Percentiles rank a stretch among this genome's conserved stretches.
Conservation (phyloP, 30 jellyfish, hydroid and myxozoan species). For the Chironex yamaguchii region DNA sequence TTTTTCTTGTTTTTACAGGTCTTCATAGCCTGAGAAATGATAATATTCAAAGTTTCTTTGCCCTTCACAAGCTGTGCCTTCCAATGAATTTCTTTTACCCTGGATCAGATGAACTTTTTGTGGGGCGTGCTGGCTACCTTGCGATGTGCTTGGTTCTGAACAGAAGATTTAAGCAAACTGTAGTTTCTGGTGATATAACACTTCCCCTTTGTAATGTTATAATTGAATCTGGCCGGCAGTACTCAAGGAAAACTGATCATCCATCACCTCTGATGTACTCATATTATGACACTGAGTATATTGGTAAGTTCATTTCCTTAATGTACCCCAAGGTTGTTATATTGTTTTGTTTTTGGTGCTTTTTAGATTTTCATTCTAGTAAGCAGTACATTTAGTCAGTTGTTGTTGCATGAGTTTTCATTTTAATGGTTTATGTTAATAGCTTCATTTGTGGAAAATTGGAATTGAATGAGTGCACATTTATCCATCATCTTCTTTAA, state of each 20-base stretch:
- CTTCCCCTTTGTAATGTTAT: constrained; percentile 79
- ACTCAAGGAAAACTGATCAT: constrained; percentile 64
- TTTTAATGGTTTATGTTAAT: no score
- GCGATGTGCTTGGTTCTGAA: constrained; percentile 84
- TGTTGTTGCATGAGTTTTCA: no score
- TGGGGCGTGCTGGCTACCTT: constrained; percentile 98
- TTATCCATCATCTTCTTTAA: no score
- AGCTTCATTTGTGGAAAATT: no score
- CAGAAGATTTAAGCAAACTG: constrained; percentile 66
- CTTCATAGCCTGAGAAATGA: constrained; percentile 79
- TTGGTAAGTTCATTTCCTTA: constrained; percentile 59
- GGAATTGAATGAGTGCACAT: no score
- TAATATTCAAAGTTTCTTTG: constrained; percentile 76
- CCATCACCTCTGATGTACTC: constrained; percentile 90
- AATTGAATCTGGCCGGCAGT: constrained; percentile 91
- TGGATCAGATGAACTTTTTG: constrained; percentile 97
- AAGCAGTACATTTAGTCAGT: neutral
- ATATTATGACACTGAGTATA: constrained; percentile 81
- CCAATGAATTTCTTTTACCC: constrained; percentile 80
- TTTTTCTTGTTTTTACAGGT: constrained; percentile 77
- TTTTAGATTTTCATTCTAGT: neutral
- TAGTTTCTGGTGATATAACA: constrained; percentile 76
- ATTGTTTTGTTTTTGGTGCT: neutral
- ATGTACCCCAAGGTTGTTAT: neutral
- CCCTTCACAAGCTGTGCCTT: constrained; percentile 71